phyloP scores from a whole-genome alignment of 2,797 vertebrate species.

The Orestias chungarensis region DNA sequence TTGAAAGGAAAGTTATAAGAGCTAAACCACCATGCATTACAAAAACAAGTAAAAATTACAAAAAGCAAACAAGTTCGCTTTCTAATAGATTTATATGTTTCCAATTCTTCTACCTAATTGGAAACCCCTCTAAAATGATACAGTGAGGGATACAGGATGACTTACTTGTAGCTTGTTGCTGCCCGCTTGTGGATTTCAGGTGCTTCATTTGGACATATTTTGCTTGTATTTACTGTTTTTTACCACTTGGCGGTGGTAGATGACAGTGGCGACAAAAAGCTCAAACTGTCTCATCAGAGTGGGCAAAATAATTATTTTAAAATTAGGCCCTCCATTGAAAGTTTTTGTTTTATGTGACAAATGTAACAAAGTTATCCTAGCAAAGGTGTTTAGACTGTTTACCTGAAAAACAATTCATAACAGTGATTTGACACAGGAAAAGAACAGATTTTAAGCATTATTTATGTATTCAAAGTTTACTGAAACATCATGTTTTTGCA shows the following conservation, averaged over 20 bases:
- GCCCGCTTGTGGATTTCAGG: conserved; percentile 60
- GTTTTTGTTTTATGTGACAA: not conserved
- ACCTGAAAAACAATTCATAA: not conserved
- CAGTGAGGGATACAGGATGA: not conserved
- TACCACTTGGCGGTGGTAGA: conserved; percentile 53
- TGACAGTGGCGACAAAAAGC: not conserved
- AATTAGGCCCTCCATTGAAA: not conserved
- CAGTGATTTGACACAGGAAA: not conserved
- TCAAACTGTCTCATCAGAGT: not conserved
- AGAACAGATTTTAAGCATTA: not conserved
- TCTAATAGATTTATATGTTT: not conserved
- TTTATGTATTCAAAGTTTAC: no score
- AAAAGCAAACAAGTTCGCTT: not conserved
- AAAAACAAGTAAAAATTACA: not conserved
- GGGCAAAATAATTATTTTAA: not conserved
- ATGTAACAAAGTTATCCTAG: not conserved
- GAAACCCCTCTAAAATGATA: not conserved
- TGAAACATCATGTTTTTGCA: not conserved
- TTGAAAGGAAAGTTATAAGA: not conserved
- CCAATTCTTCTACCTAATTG: not conserved
- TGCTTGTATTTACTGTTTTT: conserved; percentile 27
- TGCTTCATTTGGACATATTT: not conserved
- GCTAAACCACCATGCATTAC: not conserved
- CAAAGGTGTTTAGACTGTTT: not conserved
- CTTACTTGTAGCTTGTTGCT: conserved; percentile 46